Evolutionary conservation across 2,797 vertebrate genomes (phyloP), one percentile per base, ranked within the genome.

Genomic region (Smutsia temminckii): DNA sequence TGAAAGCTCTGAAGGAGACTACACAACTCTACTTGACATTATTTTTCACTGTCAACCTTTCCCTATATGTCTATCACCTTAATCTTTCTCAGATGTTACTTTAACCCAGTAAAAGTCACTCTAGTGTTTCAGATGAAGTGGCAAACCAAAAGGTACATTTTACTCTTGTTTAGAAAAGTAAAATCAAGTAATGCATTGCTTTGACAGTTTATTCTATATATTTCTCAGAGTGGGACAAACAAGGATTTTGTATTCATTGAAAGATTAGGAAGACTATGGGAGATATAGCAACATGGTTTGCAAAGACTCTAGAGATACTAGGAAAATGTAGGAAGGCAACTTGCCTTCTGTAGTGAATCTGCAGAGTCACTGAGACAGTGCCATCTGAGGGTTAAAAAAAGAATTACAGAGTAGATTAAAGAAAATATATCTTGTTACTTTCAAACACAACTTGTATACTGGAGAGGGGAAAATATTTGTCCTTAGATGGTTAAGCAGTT

Each of bases 1-100:
- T 99, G 97, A 99, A 99, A 97, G 99, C 99, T 69, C 98, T 99
- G 98, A 99, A 99, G 98, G 99, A 99, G 97, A 99, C 99, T 0
- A 99, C 99, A 97, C 98, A 99, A 98, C 98, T 99, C 94, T 99
- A 99, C 98, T 98, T 99, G 97, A 99, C 99, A 68, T 99, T 99
- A 99, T 99, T 93, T 98, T 99, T 97, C 99, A 98, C 97, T 98
- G 95, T 98, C 99, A 99, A 96, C 98, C 98, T 96, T 97, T 98
- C 34, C 25, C 49, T 37, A 5, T 37, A 25, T 55, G 10, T 55
- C 98, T 95, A 79, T 51, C 55, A 98, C 97, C 92, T 98, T 98
- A 95, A 98, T 99, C 68, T 98, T 98, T 95, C 95, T 99, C 87
- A 98, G 96, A 98, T 98, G 96, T 98, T 98, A 97, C 98, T 98